Evolutionary conservation across 2,797 vertebrate species (phyloP).

Genomic region (Parauchenoglanis ngamensis): DNA sequence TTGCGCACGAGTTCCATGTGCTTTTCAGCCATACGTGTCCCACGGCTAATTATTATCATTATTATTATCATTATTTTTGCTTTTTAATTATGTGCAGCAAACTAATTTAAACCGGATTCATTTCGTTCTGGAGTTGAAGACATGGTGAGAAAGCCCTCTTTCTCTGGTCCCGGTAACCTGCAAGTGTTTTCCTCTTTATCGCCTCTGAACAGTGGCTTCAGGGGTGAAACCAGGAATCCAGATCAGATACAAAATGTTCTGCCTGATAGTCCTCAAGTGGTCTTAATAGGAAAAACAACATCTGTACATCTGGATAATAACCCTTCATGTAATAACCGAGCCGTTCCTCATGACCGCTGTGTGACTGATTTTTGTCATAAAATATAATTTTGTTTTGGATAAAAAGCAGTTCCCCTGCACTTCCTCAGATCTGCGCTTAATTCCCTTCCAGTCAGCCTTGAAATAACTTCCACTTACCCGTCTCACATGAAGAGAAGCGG

Average conservation of each 20-base stretch:
- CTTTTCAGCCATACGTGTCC: not conserved
- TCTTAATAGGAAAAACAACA: slow-evolving; percentile 15
- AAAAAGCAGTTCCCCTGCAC: not conserved
- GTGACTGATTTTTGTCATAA: slow-evolving; percentile 5
- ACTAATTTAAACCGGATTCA: not conserved
- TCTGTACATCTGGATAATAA: slow-evolving; percentile 16
- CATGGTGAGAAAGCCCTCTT: not conserved
- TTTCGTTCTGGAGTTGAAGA: not conserved
- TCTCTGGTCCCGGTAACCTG: not conserved
- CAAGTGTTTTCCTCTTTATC: not conserved
- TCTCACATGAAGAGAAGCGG: slow-evolving; percentile 12
- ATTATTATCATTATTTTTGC: not conserved
- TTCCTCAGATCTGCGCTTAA: slow-evolving; percentile 5
- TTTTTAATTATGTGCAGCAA: not conserved
- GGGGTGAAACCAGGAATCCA: not conserved
- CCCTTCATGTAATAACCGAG: not conserved
- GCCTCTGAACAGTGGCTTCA: not conserved
- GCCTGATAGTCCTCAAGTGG: not conserved
- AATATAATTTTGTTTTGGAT: slow-evolving; percentile 13
- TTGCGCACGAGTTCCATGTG: too few species aligned
- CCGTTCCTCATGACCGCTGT: not conserved
- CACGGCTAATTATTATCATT: not conserved
- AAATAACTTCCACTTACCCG: slow-evolving; percentile 29
- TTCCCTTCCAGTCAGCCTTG: slow-evolving; percentile 23
- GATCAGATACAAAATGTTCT: not conserved